These are phyloP conservation scores for Microhierax caerulescens DNA, from an alignment of 2,797 vertebrate genomes.

Conservation along the genomic window DNA sequence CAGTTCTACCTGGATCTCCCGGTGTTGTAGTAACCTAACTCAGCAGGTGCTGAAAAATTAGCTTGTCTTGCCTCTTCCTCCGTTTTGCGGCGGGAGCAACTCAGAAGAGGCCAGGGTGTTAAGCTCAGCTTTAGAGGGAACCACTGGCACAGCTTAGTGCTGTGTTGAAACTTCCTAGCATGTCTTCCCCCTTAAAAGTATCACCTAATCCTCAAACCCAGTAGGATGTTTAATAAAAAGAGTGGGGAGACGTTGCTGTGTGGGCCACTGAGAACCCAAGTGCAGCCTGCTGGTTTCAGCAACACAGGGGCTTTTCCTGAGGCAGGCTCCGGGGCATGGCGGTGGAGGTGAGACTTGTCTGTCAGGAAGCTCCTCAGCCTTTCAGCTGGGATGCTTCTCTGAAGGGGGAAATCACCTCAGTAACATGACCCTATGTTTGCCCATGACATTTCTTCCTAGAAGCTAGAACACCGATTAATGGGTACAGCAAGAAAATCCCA, in stretches of 20 bases:
- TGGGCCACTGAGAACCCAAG: background rate
- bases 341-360: background rate
- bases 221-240: background rate
- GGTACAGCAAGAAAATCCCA: background rate
- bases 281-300: background rate
- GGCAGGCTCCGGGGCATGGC: background rate
- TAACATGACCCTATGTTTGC: background rate
- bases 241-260: background rate
- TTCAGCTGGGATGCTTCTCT: background rate
- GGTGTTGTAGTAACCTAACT: background rate
- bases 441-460: background rate
- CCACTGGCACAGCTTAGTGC: background rate
- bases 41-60: background rate
- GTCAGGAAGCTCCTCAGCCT: background rate
- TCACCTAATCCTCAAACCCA: background rate
- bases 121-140: background rate
- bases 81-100: background rate
- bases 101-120: background rate
- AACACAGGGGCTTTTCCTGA: background rate
- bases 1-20: background rate
- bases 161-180: background rate
- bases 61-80: background rate
- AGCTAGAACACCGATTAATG: background rate
- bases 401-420: background rate
- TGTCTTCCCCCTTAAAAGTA: background rate